These are phyloP conservation scores for Drosophila multiciliata DNA, from an alignment of 2,888 invertebrate genomes.

Conservation along the genomic window DNA sequence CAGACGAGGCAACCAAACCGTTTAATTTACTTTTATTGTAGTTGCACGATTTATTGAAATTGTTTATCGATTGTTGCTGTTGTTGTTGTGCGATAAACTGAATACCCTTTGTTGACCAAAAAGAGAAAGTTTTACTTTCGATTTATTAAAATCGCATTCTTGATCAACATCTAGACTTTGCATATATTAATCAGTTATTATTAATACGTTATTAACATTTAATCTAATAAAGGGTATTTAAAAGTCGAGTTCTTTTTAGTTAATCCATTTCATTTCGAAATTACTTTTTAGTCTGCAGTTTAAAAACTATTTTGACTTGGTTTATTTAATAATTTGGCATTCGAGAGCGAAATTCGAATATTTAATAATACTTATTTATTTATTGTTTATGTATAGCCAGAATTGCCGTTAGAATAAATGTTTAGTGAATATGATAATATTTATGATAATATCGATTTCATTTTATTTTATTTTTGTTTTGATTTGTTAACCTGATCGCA, in stretches of 20 bases:
- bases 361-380: slow-evolving; percentile 32
- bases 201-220: too few species aligned
- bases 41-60: slow-evolving; percentile 73
- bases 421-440: slow-evolving; percentile 31
- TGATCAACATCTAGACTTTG: neutral
- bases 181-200: neutral
- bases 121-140: neutral
- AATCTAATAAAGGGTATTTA: neutral
- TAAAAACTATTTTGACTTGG: slow-evolving; percentile 3
- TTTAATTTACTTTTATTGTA: slow-evolving; percentile 75
- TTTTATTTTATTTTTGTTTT: neutral
- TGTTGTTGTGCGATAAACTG: slow-evolving; percentile 8
- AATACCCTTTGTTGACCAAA: slow-evolving; percentile 9
- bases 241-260: neutral
- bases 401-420: slow-evolving; percentile 38
- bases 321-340: slow-evolving; percentile 4
- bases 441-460: slow-evolving; percentile 10
- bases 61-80: slow-evolving; percentile 52
- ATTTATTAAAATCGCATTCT: too few species aligned
- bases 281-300: neutral
- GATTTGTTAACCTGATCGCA: slow-evolving; percentile 32
- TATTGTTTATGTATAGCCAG: slow-evolving; percentile 32
- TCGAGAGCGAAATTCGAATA: neutral
- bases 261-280: neutral
- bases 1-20: slow-evolving; percentile 33